Evolutionary conservation across 1,140 invertebrate species (phyloP), one percentile per base, ranked within the genome.

Genomic region (Drosophila kurseongensis): DNA sequence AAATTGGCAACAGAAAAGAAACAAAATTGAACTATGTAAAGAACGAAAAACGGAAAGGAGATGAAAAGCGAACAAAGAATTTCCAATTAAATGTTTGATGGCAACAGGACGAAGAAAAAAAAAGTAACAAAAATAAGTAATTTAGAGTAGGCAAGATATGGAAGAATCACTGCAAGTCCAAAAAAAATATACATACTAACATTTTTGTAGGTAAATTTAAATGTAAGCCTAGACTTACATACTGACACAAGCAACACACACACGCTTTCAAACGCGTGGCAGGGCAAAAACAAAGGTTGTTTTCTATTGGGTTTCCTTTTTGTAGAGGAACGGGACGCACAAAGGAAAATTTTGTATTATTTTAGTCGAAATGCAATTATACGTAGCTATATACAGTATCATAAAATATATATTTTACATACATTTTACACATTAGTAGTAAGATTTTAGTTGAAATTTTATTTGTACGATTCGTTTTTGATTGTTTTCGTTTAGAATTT

Each of bases 201-300:
- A 71, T 77, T 89, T 80, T 80, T 84, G 84, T 86, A 86, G 84
- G 83, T 86, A 83, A 88, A 88, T 89, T 76, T 89, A 83, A 67
- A 73, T 44, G 8, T 89, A 86, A 88, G 75, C 29, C 47, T 79
- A 86, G 84, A 50, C 79, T 61, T 69, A 86, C 61, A 80, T 38
- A 68, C 44, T 32, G 23, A 41, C 42, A 58, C 44, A 59, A 51
- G 47, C 23, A 57, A 75, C 44, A 80, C 55, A 71, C 45, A 56
- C 54, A 47, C 45, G 35, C 14, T 55, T 35, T 38, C 52, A 51
- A 61, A 63, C 80, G 66, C 81, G 81, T 78, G 61, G 63, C 65
- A 73, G 68, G 50, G 38, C 32, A 66, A 65, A 60, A 75, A 48
- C 38, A 62, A 77, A 42, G 63, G 74, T 68, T 77, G 63, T 69